A percentile compares a stretch with the other conserved stretches of the same genome.
phyloP scores from a whole-genome alignment of 2,113 vertebrate species.

The Alexandromys fortis region DNA sequence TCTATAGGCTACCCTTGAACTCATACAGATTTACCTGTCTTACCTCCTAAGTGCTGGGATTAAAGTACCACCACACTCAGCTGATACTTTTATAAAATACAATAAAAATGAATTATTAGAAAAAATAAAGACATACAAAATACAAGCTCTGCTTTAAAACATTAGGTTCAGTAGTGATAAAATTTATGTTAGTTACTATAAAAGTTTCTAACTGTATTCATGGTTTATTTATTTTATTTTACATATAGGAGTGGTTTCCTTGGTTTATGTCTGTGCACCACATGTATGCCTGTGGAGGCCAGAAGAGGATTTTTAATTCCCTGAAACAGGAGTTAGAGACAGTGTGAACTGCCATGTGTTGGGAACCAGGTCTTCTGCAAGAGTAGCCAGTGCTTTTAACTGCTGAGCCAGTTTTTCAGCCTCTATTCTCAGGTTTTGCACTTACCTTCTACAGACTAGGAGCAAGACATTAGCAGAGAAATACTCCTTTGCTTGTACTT shows the following conservation, averaged over 20 bases:
- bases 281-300: background rate
- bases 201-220: slow-evolving; percentile 22
- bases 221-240: background rate
- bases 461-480: background rate
- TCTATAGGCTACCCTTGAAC: background rate
- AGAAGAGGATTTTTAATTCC: background rate
- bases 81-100: slow-evolving; percentile 36
- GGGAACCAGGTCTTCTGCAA: background rate
- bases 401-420: background rate
- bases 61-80: background rate
- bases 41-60: background rate
- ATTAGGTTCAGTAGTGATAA: slow-evolving; percentile 21
- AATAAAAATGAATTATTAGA: slow-evolving; percentile 34
- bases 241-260: background rate
- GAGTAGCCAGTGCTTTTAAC: background rate
- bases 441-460: background rate
- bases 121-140: slow-evolving; percentile 33
- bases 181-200: slow-evolving; percentile 11
- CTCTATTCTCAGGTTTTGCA: slow-evolving; percentile 10
- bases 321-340: background rate
- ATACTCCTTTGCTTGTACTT: background rate
- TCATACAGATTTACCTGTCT: background rate
- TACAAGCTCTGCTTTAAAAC: slow-evolving; percentile 8
- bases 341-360: background rate
- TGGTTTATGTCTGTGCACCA: background rate